Evolutionary conservation across 2,797 vertebrate species (phyloP).

Genomic region (Pipistrellus nathusii): DNA sequence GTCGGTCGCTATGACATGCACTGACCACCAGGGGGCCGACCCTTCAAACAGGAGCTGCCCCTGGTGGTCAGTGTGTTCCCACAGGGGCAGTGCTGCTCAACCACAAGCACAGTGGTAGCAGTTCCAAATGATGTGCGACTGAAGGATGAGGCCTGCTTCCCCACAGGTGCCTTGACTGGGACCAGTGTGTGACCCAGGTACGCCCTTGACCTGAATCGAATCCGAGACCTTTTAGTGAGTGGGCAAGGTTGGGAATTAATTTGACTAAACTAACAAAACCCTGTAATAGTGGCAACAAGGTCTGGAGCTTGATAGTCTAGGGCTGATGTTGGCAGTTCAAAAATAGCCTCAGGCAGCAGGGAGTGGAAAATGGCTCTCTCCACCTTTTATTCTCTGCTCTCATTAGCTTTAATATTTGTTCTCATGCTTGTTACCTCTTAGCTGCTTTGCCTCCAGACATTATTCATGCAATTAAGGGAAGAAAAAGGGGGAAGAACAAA

Average conservation of each 20-base stretch:
- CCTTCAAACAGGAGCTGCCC: too few species aligned
- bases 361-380: background rate
- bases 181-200: too few species aligned
- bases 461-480: background rate
- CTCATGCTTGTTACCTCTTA: background rate
- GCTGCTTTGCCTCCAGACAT: constrained; percentile 23
- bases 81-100: too few species aligned
- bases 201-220: too few species aligned
- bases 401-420: background rate
- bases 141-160: too few species aligned
- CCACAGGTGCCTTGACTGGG: too few species aligned
- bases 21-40: too few species aligned
- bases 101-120: too few species aligned
- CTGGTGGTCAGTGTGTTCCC: too few species aligned
- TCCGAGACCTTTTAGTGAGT: too few species aligned
- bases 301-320: background rate
- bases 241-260: background rate
- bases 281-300: background rate
- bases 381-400: background rate
- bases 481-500: background rate
- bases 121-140: too few species aligned
- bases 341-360: background rate
- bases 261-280: constrained; percentile 10
- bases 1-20: too few species aligned
- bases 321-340: background rate